These are phyloP conservation scores for Hemitrygon akajei DNA, from an alignment of 2,797 vertebrate species.

Conservation along the genomic window DNA sequence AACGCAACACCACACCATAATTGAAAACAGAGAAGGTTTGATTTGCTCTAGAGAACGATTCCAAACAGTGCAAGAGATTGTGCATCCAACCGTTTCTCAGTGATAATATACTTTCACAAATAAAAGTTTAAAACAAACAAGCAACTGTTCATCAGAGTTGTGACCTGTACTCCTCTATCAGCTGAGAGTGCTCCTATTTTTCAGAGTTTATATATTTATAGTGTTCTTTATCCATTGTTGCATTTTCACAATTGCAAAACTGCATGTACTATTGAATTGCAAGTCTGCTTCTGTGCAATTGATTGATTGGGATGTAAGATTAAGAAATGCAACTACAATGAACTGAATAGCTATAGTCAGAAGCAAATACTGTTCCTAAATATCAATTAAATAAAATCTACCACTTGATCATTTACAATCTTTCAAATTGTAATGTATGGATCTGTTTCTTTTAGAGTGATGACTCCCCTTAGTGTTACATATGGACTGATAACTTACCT, in stretches of 20 bases:
- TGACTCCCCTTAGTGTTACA: too few species aligned
- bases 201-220: not conserved
- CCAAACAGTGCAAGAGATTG: not conserved
- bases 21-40: not conserved
- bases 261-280: not conserved
- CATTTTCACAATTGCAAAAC: not conserved
- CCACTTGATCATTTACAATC: not conserved
- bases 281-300: not conserved
- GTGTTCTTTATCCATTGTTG: not conserved
- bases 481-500: too few species aligned
- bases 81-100: not conserved
- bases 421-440: not conserved
- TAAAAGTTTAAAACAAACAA: not conserved
- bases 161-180: not conserved
- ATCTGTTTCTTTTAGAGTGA: too few species aligned
- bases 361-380: not conserved
- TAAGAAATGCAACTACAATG: not conserved
- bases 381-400: not conserved
- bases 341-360: not conserved
- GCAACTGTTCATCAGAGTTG: not conserved
- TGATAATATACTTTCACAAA: not conserved
- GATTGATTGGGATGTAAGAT: not conserved
- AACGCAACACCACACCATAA: not conserved
- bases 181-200: not conserved
- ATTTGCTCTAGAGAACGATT: not conserved